Base-by-base conservation (phyloP, 2,113 vertebrate species). In the Ploceus nigricollis region DNA sequence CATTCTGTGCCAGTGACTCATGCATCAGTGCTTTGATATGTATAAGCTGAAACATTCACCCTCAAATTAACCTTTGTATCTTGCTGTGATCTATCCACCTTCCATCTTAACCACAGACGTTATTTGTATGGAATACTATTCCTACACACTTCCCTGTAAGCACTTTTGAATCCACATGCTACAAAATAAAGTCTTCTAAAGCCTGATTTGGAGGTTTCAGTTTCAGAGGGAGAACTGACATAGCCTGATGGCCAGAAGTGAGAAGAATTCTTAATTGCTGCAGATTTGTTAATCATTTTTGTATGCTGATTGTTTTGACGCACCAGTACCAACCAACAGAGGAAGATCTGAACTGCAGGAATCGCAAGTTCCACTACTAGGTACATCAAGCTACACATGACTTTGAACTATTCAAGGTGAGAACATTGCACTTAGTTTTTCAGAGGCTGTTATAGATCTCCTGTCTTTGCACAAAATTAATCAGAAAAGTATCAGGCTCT, bases 1-100 rank as follows among this genome's bases (percentile, higher is more conserved):
- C 83, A 84, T 76, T 77, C 71, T 66, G 22, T 90, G 82, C 68
- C 70, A 86, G 39, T 96, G 95, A 97, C 81, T 97, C 91, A 96
- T 93, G 28, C 80, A 73, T 73, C 60, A 93, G 33, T 76, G 42
- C 70, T 95, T 92, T 95, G 66, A 96, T 94, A 92, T 80, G 90
- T 66, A 71, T 73, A 94, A 92, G 22, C 50, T 64, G 89, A 93
- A 88, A 87, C 11, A 72, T 44, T 95, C 75, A 57, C 47, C 86
- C 69, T 28, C 31, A 88, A 82, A 89, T 91, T 90, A 93, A 61
- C 69, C 53, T 91, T 92, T 93, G 42, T 71, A 65, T 66, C 81
- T 69, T 93, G 53, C n/a, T 87, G 54, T 25, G 65, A 90, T 90
- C 85, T 95, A 72, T 77, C 82, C 54, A 92, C 50, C 68, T 83